These are phyloP conservation scores for Sphaeridia pumilis DNA, from an alignment of 2,888 invertebrate species.

Conservation along the genomic window DNA sequence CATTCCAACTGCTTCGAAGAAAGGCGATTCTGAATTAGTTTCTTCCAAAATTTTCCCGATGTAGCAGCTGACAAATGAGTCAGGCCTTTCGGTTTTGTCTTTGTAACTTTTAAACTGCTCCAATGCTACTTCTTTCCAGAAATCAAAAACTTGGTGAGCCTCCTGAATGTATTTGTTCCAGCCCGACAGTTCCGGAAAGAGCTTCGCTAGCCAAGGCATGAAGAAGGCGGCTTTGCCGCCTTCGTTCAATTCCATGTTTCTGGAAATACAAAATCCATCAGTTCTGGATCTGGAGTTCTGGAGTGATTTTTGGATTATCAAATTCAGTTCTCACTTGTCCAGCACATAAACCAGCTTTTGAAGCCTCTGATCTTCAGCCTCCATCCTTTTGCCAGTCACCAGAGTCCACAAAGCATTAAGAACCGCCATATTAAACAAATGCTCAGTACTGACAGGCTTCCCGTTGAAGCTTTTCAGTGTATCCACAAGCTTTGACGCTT, in stretches of 20 bases:
- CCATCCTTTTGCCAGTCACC: slow-evolving; percentile 16
- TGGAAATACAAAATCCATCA: slow-evolving; percentile 3
- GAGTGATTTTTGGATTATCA: background rate
- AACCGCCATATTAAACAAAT: slow-evolving; percentile 24
- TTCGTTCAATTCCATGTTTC: slow-evolving; percentile 24
- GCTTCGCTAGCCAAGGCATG: slow-evolving; percentile 24
- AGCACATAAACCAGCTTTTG: slow-evolving; percentile 14
- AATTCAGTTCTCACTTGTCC: slow-evolving; percentile 13
- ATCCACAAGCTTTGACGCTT: slow-evolving; percentile 7
- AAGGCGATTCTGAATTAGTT: slow-evolving; percentile 15
- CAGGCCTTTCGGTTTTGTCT: background rate
- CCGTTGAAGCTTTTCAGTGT: slow-evolving; percentile 1
- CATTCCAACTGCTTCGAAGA: slow-evolving; percentile 20
- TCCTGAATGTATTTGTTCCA: slow-evolving; percentile 24
- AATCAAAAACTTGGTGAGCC: slow-evolving; percentile 22
- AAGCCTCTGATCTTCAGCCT: slow-evolving; percentile 16
- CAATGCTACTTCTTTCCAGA: slow-evolving; percentile 20
- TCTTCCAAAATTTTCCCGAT: slow-evolving; percentile 16
- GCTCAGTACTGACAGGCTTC: slow-evolving; percentile 15
- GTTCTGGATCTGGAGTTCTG: background rate
- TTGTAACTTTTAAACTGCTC: slow-evolving; percentile 3
- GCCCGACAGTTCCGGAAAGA: slow-evolving; percentile 19
- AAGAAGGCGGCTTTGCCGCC: slow-evolving; percentile 22
- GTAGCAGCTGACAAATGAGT: slow-evolving; percentile 15
- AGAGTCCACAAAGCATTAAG: slow-evolving; percentile 25